Base-by-base conservation (phyloP, 2,888 invertebrate genomes). In the Apocheima hispidaria region DNA sequence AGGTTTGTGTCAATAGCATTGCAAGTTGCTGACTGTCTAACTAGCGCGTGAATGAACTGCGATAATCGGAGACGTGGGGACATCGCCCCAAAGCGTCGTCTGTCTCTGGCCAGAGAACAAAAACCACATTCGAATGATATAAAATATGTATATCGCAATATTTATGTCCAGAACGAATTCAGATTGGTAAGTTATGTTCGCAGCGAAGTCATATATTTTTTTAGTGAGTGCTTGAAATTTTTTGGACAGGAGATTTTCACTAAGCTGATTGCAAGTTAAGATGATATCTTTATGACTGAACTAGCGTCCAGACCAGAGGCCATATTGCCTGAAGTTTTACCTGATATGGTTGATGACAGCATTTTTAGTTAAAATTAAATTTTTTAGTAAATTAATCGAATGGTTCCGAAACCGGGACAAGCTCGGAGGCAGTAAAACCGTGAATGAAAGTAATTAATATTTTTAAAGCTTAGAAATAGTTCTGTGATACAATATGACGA, bases 1-100 rank as follows among this genome's bases (percentile, higher is more conserved):
- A 14, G 48, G 26, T 16, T 33, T 30, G 65, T 59, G 70, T 69
- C 69, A 67, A 70, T 61, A 69, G 62, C 68, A 59, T 30, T 30
- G 48, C 46, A 54, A 44, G 50, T 68, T 65, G 70, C 63, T 66
- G 62, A 65, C 62, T 69, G 69, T 69, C 65, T 63, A 69, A 59
- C 65, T 63, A 69, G 56, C 66, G 66, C 63, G 70, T 65, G 70
- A 69, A 70, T 59, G 70, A 70, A 70, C 70, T 62, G 66, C 56
- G 69, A 67, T 70, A 66, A 62, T 64, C 60, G 53, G 53, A 41
- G 61, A 7, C 48, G 60, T 41, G 59, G 65, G 68, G 65, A 70
- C 70, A 63, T 59, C 69, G 67, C 66, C 66, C 67, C 44, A 58
- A 54, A 46, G 56, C 64, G 50, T 48, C 60, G 64, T 52, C 52